Conservation (phyloP, 2,888 invertebrate genomes). For the Emmelina monodactyla region DNA sequence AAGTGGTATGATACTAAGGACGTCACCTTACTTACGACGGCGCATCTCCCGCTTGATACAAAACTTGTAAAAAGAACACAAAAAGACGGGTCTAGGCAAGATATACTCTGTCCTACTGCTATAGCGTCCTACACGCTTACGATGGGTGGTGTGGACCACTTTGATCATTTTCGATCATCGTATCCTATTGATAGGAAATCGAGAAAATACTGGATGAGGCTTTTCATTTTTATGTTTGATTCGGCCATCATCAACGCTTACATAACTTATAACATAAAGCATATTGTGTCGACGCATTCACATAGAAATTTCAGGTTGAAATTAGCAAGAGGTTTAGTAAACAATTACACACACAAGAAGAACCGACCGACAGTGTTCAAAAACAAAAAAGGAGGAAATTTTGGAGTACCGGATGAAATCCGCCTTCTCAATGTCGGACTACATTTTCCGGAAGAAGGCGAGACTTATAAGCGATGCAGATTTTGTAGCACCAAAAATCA, state of each 20-base stretch:
- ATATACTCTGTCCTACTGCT: conserved; percentile 22
- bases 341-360: conserved; percentile 11
- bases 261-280: conserved; percentile 18
- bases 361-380: conserved; percentile 10
- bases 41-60: conserved; percentile 18
- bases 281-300: conserved; percentile 11
- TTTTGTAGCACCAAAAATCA: conserved; percentile 11
- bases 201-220: conserved; percentile 23
- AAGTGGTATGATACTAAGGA: conserved; percentile 21
- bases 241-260: conserved; percentile 17
- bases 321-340: conserved; percentile 14
- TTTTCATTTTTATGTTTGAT: conserved; percentile 21
- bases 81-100: conserved; percentile 22
- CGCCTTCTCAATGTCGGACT: conserved; percentile 23
- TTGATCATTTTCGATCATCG: conserved; percentile 25
- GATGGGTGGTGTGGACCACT: conserved; percentile 26
- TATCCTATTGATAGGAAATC: conserved; percentile 23
- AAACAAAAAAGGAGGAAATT: conserved; percentile 19
- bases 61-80: conserved; percentile 21
- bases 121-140: conserved; percentile 22
- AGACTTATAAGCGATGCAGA: conserved; percentile 12
- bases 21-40: conserved; percentile 19
- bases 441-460: conserved; percentile 17
- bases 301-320: conserved; percentile 16
- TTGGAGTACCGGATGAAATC: conserved; percentile 23